Evolutionary conservation across 2,888 invertebrate species (phyloP), one percentile per base, ranked within the genome.

Genomic region (Nephrotoma guestfalica): DNA sequence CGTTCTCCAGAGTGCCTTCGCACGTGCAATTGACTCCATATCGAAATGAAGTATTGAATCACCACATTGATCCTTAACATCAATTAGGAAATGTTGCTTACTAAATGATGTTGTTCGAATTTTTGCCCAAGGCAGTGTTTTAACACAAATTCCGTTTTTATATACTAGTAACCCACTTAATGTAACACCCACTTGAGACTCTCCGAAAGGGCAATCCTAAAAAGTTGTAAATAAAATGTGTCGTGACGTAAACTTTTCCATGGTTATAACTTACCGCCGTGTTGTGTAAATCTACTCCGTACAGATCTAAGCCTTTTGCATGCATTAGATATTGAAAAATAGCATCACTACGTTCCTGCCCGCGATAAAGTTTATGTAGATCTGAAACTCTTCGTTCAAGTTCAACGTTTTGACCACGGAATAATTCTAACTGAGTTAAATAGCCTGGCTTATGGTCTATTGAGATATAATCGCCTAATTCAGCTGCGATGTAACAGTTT

Each of bases 61-160:
- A 92, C 97, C 97, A 88, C 94, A 95, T 92, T 98, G 98, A 71
- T 96, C 96, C 97, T 97, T 94, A 86, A 99, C 92, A 90, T 99
- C 98, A 90, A 99, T 98, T 90, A 98, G 99, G 92, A 99, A 99
- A 91, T 98, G 97, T 92, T 98, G 99, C 90, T 98, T 94, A 93
- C 99, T 99, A 92, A 99, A 99, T 86, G 98, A 98, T 89, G 99
- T 98, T 93, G 99, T 99, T 88, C 99, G 97, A 90, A 99, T 99
- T 93, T 99, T 98, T 87, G 97, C 96, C 98, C 98, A 99, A 88
- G 97, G 97, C 93, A 99, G 98, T 41, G 97, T 97, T 92, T 98
- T 98, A 89, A 98, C 96, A 91, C 96, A 94, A 87, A 97, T 94
- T 89, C 95, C 95, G 92, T 98, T 98, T 91, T 99, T 98, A 92